Evolutionary conservation across 2,888 invertebrate genomes (phyloP), one percentile per base, ranked within the genome.

Genomic region (Proisotoma minuta): DNA sequence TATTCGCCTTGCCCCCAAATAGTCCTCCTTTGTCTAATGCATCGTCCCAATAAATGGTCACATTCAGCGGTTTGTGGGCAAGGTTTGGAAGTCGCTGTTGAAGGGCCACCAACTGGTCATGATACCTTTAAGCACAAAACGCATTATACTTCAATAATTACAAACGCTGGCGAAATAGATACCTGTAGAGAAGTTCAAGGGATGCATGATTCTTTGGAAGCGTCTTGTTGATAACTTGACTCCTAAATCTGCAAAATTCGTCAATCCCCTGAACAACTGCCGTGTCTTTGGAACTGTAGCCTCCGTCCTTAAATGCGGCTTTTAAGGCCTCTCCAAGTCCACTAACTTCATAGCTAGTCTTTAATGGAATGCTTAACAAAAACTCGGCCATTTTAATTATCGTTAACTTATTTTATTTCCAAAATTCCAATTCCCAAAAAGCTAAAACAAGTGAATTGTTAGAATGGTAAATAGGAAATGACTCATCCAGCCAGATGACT

Each of bases 21-120:
- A 97, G 85, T 10, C 92, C 89, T 59, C 93, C 93, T 76, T 91
- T 91, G 78, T 97, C 96, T 77, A 99, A 98, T 0, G 98, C 97
- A 85, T 98, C 97, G 79, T 96, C 95, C 98, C 99, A 99, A 79
- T 98, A 91, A 68, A 96, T 90, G 78, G 90, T 90, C 0, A 65
- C 40, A 28, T 59, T 59, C 79, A 97, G 96, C 3, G 28, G 28
- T 52, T 52, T 52, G 18, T 52, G 52, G 18, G 5, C 24, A 5
- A 52, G 5, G 73, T 91, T 87, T 1, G 92, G 86, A 1, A 97
- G 92, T 70, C 98, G 87, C 81, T 98, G 98, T 80, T 97, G 96
- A 77, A 99, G 82, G 3, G 91, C 87, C 72, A 85, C 86, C 62
- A 99, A 82, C 78, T 99, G 97, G 82, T 99, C 98, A 81, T 95